These are phyloP conservation scores for Sciaenops ocellatus DNA, from an alignment of 2,797 vertebrate genomes.

Conservation along the genomic window DNA sequence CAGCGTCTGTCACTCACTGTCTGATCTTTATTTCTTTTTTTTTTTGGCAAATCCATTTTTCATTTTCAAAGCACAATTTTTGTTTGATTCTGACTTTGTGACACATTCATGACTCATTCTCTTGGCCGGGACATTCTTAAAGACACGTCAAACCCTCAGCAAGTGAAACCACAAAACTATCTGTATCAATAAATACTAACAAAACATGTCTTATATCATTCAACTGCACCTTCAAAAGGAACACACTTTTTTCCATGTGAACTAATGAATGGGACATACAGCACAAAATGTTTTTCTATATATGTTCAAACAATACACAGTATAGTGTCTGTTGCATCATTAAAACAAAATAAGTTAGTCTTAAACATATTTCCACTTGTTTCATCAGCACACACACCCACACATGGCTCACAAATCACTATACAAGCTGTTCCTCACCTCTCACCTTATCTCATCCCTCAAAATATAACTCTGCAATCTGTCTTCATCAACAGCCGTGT, in stretches of 20 bases:
- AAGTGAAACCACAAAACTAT: background rate
- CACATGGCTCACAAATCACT: conserved; percentile 11
- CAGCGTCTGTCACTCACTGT: background rate
- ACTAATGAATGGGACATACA: background rate
- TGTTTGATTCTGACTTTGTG: too few relatives aligned
- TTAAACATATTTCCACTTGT: conserved; percentile 33
- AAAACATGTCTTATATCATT: background rate
- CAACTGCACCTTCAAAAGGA: background rate
- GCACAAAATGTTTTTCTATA: background rate
- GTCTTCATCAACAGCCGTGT: conserved; percentile 15
- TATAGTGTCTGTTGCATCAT: background rate
- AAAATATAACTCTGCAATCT: background rate
- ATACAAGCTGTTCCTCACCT: conserved; percentile 18
- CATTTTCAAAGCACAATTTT: too few relatives aligned
- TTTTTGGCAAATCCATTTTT: too few relatives aligned
- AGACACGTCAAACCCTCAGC: too few relatives aligned
- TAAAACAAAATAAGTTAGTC: background rate
- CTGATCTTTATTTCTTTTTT: too few relatives aligned
- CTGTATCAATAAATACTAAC: background rate
- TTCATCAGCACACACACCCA: conserved; percentile 48
- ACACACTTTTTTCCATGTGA: background rate
- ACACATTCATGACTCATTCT: too few relatives aligned
- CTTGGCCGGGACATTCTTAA: too few relatives aligned
- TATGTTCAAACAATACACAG: background rate
- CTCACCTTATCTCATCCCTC: conserved; percentile 36